These are phyloP conservation scores for Hyperopisus bebe DNA, from an alignment of 2,113 vertebrate species.

Conservation along the genomic window DNA sequence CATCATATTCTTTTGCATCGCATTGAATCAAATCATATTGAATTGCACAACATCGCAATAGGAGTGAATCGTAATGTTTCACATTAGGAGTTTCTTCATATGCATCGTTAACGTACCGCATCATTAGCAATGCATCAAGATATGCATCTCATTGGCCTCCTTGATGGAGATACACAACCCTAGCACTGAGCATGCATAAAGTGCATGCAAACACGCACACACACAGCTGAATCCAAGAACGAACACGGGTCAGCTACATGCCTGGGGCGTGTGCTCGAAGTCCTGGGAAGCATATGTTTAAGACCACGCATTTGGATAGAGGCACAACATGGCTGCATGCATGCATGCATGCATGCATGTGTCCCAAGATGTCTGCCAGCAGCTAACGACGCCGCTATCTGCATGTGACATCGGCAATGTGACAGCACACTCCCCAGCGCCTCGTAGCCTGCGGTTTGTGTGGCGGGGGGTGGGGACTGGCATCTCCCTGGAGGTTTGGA, in stretches of 20 bases:
- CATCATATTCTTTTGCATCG: neutral
- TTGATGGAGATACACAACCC: neutral
- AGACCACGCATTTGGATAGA: neutral
- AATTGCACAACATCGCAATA: neutral
- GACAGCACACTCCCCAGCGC: neutral
- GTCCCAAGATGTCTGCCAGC: neutral
- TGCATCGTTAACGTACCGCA: neutral
- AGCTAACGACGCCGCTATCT: neutral
- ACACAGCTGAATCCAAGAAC: neutral
- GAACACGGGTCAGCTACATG: neutral
- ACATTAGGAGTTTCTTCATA: neutral
- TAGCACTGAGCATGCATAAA: neutral
- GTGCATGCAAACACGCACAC: neutral
- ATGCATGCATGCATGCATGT: neutral
- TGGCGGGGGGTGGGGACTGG: conserved; percentile 43
- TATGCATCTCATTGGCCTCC: neutral
- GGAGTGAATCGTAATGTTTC: neutral
- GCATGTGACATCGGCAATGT: neutral
- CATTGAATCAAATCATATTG: neutral
- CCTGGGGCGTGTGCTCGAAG: neutral
- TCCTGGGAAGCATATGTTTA: neutral
- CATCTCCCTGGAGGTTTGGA: conserved; percentile 42
- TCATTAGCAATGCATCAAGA: neutral
- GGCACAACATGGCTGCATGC: neutral
- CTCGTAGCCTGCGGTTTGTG: conserved; percentile 46